Conservation (phyloP, 2,888 invertebrate species). For the Molanna angustata region DNA sequence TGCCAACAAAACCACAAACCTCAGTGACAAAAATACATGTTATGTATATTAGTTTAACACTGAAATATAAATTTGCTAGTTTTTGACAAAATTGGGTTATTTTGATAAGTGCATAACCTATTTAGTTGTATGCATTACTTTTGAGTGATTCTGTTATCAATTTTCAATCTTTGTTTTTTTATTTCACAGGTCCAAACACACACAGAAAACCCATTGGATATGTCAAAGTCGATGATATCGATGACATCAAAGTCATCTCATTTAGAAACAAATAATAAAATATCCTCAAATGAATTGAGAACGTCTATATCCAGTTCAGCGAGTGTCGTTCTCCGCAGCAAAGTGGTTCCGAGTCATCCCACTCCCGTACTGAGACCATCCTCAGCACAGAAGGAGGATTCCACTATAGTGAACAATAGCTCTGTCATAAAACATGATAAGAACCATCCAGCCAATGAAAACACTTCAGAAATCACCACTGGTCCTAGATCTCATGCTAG, state of each 20-base stretch:
- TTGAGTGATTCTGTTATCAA: no score
- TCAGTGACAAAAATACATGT: no score
- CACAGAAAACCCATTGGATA: constrained; percentile 35
- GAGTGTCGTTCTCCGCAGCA: constrained; percentile 33
- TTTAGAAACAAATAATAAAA: constrained; percentile 38
- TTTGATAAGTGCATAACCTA: no score
- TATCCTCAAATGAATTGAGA: constrained; percentile 34
- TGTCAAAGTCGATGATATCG: constrained; percentile 37
- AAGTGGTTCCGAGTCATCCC: constrained; percentile 23
- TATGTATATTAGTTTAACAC: no score
- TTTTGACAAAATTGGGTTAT: no score
- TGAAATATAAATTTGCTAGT: no score
- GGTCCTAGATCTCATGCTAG: no score
- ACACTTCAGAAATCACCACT: not conserved
- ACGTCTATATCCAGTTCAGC: constrained; percentile 33
- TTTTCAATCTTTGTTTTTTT: no score
- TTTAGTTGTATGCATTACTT: no score
- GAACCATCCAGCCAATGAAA: not conserved
- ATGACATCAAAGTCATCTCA: constrained; percentile 29
- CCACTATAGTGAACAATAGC: not conserved
- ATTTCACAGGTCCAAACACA: constrained; percentile 22
- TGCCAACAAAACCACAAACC: no score
- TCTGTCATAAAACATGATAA: constrained; percentile 5
- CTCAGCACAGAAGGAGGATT: constrained; percentile 7
- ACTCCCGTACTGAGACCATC: constrained; percentile 15